phyloP scores from a whole-genome alignment of 1,140 invertebrate species.

The Doryteuthis pealeii region DNA sequence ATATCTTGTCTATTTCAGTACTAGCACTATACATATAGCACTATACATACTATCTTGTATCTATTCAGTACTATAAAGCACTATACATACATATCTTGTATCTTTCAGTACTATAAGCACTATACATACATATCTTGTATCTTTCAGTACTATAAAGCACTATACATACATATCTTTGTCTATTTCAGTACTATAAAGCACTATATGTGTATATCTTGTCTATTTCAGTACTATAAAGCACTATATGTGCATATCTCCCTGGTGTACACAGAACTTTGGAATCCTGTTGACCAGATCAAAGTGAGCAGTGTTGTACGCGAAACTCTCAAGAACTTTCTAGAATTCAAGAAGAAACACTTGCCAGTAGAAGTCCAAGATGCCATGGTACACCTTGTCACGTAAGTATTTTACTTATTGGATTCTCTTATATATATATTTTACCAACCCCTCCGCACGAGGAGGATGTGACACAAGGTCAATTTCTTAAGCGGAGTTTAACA shows the following conservation, averaged over 20 bases:
- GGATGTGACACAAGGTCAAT: too few relatives aligned
- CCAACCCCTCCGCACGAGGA: too few relatives aligned
- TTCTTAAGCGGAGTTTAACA: too few relatives aligned
- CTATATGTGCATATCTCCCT: conserved; percentile 90
- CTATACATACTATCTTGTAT: too few relatives aligned
- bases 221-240: conserved; percentile 84
- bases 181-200: conserved; percentile 94
- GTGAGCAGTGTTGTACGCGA: conserved; percentile 63
- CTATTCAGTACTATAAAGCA: too few relatives aligned
- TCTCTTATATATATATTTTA: too few relatives aligned
- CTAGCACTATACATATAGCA: too few relatives aligned
- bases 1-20: too few relatives aligned
- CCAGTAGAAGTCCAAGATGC: conserved; percentile 85
- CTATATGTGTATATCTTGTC: too few relatives aligned
- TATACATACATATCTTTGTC: conserved; percentile 91
- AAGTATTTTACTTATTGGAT: conserved; percentile 60
- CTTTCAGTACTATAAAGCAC: conserved; percentile 85
- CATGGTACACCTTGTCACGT: conserved; percentile 79
- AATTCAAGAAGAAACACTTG: conserved; percentile 81
- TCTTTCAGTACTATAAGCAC: too few relatives aligned
- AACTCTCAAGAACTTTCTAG: conserved; percentile 85
- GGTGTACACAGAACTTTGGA: conserved; percentile 96
- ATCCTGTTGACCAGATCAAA: conserved; percentile 76
- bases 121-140: conserved; percentile 23
- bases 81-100: too few relatives aligned